Conservation (phyloP, 2,888 invertebrate genomes). For the Aphelenchoides bicaudatus region DNA sequence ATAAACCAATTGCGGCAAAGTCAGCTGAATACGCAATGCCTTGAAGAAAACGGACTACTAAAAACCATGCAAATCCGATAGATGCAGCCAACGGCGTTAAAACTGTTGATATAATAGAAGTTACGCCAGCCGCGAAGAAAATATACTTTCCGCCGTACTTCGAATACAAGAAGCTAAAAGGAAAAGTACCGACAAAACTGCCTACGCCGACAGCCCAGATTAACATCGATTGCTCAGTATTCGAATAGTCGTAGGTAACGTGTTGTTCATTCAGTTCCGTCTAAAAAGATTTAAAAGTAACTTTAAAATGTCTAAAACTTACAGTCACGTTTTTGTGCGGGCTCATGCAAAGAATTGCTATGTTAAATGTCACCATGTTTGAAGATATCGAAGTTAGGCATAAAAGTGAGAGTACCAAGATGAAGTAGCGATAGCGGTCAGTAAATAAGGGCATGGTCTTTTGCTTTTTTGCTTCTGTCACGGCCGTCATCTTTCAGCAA, state of each 20-base stretch:
- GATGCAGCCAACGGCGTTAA: conserved; percentile 15
- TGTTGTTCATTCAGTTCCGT: neutral
- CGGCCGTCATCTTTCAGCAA: neutral
- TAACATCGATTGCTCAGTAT: conserved; percentile 37
- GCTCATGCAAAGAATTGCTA: conserved; percentile 13
- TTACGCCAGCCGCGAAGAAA: conserved; percentile 13
- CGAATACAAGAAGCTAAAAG: conserved; percentile 45
- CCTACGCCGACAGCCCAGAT: conserved; percentile 47
- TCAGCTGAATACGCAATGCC: conserved; percentile 44
- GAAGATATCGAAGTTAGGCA: conserved; percentile 41
- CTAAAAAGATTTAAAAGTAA: neutral
- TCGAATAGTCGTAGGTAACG: conserved; percentile 29
- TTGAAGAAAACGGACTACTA: conserved; percentile 27
- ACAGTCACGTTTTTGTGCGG: conserved; percentile 4
- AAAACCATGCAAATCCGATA: conserved; percentile 16
- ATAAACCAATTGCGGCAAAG: conserved; percentile 44
- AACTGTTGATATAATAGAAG: conserved; percentile 24
- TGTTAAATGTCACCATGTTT: conserved; percentile 51
- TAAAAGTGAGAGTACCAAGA: conserved; percentile 21
- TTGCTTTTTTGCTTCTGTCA: neutral
- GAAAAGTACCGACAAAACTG: conserved; percentile 46
- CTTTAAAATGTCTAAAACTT: neutral
- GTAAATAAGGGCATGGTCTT: neutral
- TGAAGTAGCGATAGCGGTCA: conserved; percentile 26
- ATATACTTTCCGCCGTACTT: conserved; percentile 42